Conservation (phyloP, 2,797 vertebrate species). For the Apodemus agrarius region DNA sequence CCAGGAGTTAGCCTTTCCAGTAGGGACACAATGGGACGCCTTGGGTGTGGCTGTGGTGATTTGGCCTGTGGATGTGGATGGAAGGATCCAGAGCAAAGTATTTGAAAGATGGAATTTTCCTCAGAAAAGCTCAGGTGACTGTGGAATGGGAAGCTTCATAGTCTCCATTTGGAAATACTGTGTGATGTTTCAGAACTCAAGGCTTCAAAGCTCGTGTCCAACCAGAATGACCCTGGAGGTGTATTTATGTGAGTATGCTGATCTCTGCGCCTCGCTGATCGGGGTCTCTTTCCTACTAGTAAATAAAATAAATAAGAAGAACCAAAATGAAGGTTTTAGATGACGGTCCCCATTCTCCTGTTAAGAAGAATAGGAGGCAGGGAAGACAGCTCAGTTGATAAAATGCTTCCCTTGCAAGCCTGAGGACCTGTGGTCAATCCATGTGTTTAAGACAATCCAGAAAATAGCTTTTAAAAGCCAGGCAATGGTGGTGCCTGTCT, state of each 20-base stretch:
- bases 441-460: neutral
- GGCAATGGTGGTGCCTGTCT: neutral
- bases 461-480: neutral
- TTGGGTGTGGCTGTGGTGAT: neutral
- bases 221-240: neutral
- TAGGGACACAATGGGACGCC: neutral
- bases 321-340: constrained; percentile 10
- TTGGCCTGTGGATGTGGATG: neutral
- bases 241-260: neutral
- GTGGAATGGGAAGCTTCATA: neutral
- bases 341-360: neutral
- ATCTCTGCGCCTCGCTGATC: neutral
- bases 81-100: neutral
- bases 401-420: neutral
- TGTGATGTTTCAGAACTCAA: neutral
- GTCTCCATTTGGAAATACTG: neutral
- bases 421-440: neutral
- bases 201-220: neutral
- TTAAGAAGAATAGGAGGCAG: neutral
- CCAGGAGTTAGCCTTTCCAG: neutral
- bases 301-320: constrained; percentile 4
- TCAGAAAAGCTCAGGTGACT: neutral
- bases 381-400: neutral
- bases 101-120: constrained; percentile 30
- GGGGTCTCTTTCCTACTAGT: constrained; percentile 15